Conservation (phyloP, 2,797 vertebrate genomes). For the Manis javanica region DNA sequence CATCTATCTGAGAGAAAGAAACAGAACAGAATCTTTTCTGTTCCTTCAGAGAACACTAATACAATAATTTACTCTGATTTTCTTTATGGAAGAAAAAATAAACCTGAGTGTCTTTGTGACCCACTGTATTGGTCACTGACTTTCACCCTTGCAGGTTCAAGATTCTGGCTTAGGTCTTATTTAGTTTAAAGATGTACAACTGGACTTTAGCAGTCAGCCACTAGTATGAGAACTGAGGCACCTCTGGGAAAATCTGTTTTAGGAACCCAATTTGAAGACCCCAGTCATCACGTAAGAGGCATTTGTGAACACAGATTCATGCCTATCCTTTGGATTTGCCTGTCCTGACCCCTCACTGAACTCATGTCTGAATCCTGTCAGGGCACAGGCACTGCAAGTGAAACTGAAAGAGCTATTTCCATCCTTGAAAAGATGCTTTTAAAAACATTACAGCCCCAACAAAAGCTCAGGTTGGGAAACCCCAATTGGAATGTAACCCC, state of each 20-base stretch:
- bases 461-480: not conserved
- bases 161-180: not conserved
- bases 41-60: not conserved
- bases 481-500: not conserved
- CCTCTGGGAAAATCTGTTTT: not conserved
- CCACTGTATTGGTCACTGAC: not conserved
- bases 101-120: not conserved
- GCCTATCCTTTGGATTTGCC: not conserved
- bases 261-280: not conserved
- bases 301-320: not conserved
- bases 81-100: slow-evolving; percentile 23
- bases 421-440: not conserved
- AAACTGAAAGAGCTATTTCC: not conserved
- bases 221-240: not conserved
- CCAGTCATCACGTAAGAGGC: not conserved
- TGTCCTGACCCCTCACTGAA: not conserved
- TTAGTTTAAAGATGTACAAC: not conserved
- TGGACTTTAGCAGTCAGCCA: not conserved
- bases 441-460: not conserved
- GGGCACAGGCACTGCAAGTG: not conserved
- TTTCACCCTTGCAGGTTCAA: not conserved
- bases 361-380: not conserved
- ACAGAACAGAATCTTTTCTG: not conserved
- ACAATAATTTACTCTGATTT: slow-evolving; percentile 34
- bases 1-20: not conserved